These are phyloP conservation scores for Scarus forsteni DNA, from an alignment of 2,797 vertebrate species.

Conservation along the genomic window DNA sequence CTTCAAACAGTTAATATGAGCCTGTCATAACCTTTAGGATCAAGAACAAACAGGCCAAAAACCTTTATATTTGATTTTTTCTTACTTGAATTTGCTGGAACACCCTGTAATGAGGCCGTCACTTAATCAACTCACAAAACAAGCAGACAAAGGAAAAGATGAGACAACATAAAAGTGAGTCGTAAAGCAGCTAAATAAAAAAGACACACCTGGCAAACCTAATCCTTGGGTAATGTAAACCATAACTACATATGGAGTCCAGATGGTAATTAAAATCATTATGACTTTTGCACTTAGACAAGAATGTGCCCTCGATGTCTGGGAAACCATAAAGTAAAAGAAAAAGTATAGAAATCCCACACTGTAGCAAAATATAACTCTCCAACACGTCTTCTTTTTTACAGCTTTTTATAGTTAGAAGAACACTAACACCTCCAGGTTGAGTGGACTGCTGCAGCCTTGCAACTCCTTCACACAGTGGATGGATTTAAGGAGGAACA, in stretches of 20 bases:
- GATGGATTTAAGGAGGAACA: conserved; percentile 7
- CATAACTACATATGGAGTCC: conserved; percentile 35
- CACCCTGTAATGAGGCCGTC: not conserved
- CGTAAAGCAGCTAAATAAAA: conserved; percentile 13
- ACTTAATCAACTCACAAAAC: too few relatives aligned
- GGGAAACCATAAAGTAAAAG: conserved; percentile 6
- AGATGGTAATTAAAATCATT: conserved; percentile 56
- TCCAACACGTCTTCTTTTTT: not conserved
- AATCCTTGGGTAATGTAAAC: conserved; percentile 10
- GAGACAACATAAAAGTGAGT: not conserved
- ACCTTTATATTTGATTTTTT: too few relatives aligned
- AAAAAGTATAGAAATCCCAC: conserved; percentile 9
- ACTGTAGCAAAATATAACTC: not conserved
- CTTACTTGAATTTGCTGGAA: not conserved
- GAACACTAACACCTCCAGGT: not conserved
- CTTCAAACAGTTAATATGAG: too few relatives aligned
- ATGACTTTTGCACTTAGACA: conserved; percentile 30
- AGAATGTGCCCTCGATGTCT: not conserved
- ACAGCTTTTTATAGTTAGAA: not conserved
- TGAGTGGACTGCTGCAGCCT: not conserved
- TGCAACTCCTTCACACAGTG: conserved; percentile 12
- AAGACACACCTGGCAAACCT: conserved; percentile 49
- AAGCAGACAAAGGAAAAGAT: too few relatives aligned
- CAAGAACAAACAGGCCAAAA: too few relatives aligned
- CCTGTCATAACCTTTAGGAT: too few relatives aligned